Evolutionary conservation across 2,113 vertebrate species (phyloP).

Genomic region (Mandrillus leucophaeus): DNA sequence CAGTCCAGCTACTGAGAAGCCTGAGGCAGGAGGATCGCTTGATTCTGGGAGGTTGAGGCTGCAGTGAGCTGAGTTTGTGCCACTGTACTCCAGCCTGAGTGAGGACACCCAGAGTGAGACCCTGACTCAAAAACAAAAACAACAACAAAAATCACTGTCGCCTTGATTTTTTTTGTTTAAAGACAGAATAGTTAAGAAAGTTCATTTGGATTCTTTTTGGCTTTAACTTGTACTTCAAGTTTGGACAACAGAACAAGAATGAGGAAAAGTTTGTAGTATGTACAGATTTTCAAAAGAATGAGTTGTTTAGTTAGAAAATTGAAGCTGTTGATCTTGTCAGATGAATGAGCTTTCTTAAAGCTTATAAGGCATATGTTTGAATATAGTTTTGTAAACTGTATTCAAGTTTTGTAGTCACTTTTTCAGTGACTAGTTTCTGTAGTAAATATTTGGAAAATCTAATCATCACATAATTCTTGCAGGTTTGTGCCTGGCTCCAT

Average conservation of each 20-base stretch:
- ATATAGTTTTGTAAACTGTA: background rate
- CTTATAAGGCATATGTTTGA: background rate
- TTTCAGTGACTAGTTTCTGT: conserved; percentile 29
- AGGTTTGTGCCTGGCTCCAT: background rate
- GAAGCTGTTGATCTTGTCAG: conserved; percentile 26
- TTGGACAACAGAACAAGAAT: background rate
- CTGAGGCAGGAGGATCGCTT: no score
- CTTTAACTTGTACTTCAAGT: background rate
- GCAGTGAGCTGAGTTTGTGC: no score
- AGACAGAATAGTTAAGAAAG: background rate
- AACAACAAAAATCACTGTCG: no score
- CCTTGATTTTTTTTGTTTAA: conserved; percentile 20
- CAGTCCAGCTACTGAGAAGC: no score
- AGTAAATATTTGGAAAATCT: conserved; percentile 19
- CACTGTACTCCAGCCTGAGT: no score
- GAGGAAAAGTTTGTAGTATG: background rate
- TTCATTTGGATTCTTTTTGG: background rate
- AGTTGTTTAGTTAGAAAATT: background rate
- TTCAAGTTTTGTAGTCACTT: background rate
- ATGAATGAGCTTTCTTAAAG: background rate
- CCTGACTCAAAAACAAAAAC: no score
- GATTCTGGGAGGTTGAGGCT: no score
- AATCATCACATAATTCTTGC: background rate
- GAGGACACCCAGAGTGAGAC: no score
- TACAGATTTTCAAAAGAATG: conserved; percentile 25